A percentile compares a stretch with the other conserved stretches of the same genome.
These are phyloP conservation scores for Sepiola atlantica DNA, from an alignment of 2,888 invertebrate species.

Conservation along the genomic window DNA sequence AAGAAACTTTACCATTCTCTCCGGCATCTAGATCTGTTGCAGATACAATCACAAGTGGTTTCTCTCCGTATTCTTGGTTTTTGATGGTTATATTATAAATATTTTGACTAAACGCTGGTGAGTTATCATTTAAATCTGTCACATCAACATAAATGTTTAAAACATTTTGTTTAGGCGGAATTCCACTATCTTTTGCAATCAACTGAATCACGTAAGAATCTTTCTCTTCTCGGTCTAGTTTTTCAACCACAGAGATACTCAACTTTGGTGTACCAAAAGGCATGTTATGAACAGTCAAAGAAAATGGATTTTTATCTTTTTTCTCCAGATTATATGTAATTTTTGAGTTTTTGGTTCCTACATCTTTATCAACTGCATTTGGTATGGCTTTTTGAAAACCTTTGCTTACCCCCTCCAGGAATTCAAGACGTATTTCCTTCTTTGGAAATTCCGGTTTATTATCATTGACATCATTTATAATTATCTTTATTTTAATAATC, in stretches of 20 bases:
- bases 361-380: not conserved
- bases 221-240: not conserved
- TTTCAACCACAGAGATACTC: not conserved
- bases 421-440: not conserved
- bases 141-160: not conserved
- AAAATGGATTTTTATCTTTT: not conserved
- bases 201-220: not conserved
- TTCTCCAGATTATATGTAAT: not conserved
- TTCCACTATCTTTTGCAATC: slow-evolving; percentile 12
- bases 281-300: not conserved
- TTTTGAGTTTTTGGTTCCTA: not conserved
- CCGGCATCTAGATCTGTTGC: not conserved
- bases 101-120: not conserved
- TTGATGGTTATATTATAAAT: not conserved
- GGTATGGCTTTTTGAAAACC: not conserved
- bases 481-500: slow-evolving; percentile 37
- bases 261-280: not conserved
- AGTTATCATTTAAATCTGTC: not conserved
- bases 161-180: not conserved
- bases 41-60: slow-evolving; percentile 18
- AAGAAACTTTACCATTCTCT: not conserved
- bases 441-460: not conserved
- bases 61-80: not conserved
- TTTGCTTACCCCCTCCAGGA: not conserved
- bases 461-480: slow-evolving; percentile 37